These are phyloP conservation scores for Sebastes minor DNA, from an alignment of 2,797 vertebrate species.

Conservation along the genomic window DNA sequence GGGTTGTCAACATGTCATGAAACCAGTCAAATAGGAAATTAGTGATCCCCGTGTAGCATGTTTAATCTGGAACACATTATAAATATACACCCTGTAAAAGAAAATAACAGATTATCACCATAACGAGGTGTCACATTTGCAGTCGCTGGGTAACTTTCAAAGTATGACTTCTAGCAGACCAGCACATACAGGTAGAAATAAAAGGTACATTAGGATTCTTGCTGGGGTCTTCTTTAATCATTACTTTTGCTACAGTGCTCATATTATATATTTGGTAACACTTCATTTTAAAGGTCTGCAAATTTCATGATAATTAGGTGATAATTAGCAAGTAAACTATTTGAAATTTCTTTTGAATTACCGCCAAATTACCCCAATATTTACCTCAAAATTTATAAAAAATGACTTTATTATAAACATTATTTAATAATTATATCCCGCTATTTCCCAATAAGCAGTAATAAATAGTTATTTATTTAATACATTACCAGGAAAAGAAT, in stretches of 20 bases:
- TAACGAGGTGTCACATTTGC: neutral
- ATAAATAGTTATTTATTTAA: too few relatives aligned
- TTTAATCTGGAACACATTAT: neutral
- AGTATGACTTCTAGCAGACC: neutral
- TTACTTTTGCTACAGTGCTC: neutral
- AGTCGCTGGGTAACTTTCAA: neutral
- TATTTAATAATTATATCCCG: too few relatives aligned
- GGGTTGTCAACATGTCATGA: neutral
- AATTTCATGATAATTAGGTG: too few relatives aligned
- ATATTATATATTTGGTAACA: neutral
- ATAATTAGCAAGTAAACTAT: too few relatives aligned
- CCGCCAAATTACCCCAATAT: too few relatives aligned
- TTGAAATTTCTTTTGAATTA: too few relatives aligned
- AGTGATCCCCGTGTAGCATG: neutral
- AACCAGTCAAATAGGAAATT: neutral
- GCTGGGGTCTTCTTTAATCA: constrained; percentile 4
- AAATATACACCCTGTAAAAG: neutral
- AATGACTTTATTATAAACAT: too few relatives aligned
- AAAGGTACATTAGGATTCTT: neutral
- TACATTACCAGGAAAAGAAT: too few relatives aligned
- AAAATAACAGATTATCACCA: neutral
- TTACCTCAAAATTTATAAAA: too few relatives aligned
- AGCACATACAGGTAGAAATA: neutral
- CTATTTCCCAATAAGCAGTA: too few relatives aligned
- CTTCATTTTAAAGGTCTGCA: too few relatives aligned